Conservation (phyloP, 2,797 vertebrate species). For the Capromys pilorides region DNA sequence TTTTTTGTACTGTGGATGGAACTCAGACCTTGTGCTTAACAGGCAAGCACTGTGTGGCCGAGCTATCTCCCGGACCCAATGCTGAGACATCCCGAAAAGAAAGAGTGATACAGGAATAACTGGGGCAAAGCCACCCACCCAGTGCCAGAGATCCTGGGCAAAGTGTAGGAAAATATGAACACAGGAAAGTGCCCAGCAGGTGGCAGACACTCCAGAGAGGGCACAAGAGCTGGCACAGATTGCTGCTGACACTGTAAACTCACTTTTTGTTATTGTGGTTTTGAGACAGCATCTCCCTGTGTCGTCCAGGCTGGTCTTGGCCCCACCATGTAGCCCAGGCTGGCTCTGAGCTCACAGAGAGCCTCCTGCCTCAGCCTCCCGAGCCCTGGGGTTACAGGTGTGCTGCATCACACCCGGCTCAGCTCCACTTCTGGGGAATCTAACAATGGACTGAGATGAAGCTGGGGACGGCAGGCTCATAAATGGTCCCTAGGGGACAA, state of each 20-base stretch:
- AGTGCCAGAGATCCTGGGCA: neutral
- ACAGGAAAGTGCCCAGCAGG: neutral
- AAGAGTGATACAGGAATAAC: neutral
- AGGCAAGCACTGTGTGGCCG: too few species aligned
- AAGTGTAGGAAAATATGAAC: neutral
- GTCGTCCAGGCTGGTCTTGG: neutral
- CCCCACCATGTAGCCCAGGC: too few species aligned
- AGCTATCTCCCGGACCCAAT: too few species aligned
- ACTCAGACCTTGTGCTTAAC: too few species aligned
- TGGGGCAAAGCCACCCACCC: neutral
- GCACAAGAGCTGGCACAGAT: neutral
- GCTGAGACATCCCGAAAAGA: neutral
- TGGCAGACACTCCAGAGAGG: neutral
- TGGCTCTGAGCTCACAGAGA: neutral
- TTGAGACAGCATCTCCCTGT: neutral
- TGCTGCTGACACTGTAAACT: neutral
- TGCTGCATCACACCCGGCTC: neutral
- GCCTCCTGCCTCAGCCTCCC: neutral
- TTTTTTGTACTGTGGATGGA: too few species aligned
- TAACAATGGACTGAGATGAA: neutral
- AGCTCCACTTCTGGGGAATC: neutral
- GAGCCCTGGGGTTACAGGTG: neutral
- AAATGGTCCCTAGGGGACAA: neutral
- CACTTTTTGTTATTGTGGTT: neutral
- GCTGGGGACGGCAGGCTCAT: neutral